phyloP scores from a whole-genome alignment of 2,888 invertebrate species.

The Diarsia dahlii region DNA sequence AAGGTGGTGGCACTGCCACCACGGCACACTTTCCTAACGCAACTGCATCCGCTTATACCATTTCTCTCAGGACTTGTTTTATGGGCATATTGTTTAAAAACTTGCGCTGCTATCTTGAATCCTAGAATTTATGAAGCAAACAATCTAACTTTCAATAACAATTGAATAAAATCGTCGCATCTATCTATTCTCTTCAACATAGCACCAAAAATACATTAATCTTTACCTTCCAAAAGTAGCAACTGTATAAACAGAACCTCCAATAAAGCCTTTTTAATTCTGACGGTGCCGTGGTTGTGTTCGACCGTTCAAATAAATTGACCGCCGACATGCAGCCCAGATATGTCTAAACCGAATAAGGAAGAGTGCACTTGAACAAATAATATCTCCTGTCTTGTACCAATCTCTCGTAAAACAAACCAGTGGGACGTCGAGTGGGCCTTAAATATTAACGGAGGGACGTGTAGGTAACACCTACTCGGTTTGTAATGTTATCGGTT shows the following conservation, averaged over 20 bases:
- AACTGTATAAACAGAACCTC: constrained; percentile 64
- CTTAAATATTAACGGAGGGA: constrained; percentile 71
- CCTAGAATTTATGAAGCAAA: constrained; percentile 28
- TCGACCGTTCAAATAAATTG: constrained; percentile 69
- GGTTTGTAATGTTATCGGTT: constrained; percentile 65
- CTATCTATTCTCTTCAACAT: constrained; percentile 32
- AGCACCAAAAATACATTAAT: constrained; percentile 35
- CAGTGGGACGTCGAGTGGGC: constrained; percentile 76
- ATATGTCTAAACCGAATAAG: constrained; percentile 74
- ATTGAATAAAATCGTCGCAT: constrained; percentile 13
- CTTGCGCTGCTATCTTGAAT: constrained; percentile 42
- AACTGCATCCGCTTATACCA: constrained; percentile 81
- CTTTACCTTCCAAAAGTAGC: constrained; percentile 20
- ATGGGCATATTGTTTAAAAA: constrained; percentile 74
- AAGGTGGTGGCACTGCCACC: constrained; percentile 74
- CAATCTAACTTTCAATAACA: constrained; percentile 13
- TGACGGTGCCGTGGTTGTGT: constrained; percentile 59
- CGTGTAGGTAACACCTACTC: constrained; percentile 75
- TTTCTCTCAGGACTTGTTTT: constrained; percentile 80
- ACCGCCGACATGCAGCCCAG: constrained; percentile 64
- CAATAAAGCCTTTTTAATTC: constrained; percentile 68
- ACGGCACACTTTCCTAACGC: constrained; percentile 86
- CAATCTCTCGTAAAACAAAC: constrained; percentile 73
- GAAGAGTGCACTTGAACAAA: constrained; percentile 86
- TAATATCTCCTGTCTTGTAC: constrained; percentile 77